Conservation (phyloP, 1,140 invertebrate species). For the Linepithema humile region DNA sequence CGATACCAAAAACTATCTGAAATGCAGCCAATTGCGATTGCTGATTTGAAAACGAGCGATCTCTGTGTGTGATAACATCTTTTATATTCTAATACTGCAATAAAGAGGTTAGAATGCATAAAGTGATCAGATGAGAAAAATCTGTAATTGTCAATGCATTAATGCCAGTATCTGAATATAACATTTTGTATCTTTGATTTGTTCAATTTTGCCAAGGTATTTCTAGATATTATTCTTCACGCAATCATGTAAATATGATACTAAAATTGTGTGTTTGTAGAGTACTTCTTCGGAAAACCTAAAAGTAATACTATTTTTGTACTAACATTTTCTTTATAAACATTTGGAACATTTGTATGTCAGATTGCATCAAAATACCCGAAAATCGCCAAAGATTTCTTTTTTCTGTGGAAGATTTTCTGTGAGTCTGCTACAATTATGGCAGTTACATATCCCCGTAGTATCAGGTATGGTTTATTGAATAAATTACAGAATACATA, state of each 20-base stretch:
- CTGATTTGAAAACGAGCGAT: neutral
- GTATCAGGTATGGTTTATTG: conserved; percentile 33
- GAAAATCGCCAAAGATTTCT: neutral
- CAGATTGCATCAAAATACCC: neutral
- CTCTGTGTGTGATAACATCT: neutral
- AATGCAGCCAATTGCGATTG: too few species aligned
- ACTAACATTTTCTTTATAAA: too few species aligned
- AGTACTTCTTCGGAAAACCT: too few species aligned
- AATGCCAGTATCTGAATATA: neutral
- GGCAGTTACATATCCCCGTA: neutral
- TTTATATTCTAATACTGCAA: neutral
- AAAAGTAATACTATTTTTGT: too few species aligned
- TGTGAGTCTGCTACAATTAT: neutral
- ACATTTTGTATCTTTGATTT: too few species aligned
- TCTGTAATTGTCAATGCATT: neutral
- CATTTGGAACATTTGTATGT: neutral
- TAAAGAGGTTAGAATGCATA: neutral
- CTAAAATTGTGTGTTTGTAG: too few species aligned
- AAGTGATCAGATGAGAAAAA: neutral
- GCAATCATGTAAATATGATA: too few species aligned
- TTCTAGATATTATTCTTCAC: too few species aligned
- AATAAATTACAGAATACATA: neutral
- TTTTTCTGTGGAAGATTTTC: neutral
- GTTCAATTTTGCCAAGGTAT: too few species aligned
- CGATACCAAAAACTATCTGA: too few species aligned